Percentiles rank a stretch among this genome's conserved stretches.
These are phyloP conservation scores for Germaria angustata DNA, from an alignment of 2,888 invertebrate species.

Conservation along the genomic window DNA sequence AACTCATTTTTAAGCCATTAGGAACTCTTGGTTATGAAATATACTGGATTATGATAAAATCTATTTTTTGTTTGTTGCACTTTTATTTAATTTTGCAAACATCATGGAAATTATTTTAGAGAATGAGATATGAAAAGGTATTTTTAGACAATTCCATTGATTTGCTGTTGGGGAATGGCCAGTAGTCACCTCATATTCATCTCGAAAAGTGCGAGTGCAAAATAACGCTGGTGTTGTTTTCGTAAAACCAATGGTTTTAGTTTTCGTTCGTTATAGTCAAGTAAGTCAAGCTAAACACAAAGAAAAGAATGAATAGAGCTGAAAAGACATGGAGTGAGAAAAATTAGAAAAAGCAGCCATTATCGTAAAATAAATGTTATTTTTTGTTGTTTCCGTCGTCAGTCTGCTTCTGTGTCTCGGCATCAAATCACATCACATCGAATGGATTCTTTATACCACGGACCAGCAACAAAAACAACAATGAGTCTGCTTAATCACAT, in stretches of 20 bases:
- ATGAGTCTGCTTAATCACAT: neutral
- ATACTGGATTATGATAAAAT: too few relatives aligned
- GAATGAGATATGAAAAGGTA: conserved; percentile 1
- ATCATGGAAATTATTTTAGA: conserved; percentile 8
- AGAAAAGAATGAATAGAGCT: neutral
- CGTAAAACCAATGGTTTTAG: conserved; percentile 21
- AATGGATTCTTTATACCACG: conserved; percentile 17
- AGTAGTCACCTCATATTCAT: conserved; percentile 13
- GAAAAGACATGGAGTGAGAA: neutral
- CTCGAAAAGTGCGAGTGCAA: neutral
- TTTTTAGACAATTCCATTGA: conserved; percentile 40
- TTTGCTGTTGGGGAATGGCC: conserved; percentile 35
- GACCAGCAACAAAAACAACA: conserved; percentile 26
- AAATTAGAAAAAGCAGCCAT: neutral
- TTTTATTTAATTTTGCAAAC: neutral
- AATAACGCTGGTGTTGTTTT: conserved; percentile 7
- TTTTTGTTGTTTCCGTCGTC: conserved; percentile 55
- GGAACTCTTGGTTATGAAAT: too few relatives aligned
- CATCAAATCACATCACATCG: conserved; percentile 38
- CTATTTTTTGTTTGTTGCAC: too few relatives aligned
- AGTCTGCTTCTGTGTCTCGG: conserved; percentile 49
- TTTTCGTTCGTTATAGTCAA: conserved; percentile 20
- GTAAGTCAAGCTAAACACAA: conserved; percentile 1
- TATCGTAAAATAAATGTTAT: conserved; percentile 47
- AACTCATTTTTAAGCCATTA: too few relatives aligned